Conservation (phyloP, 1,140 invertebrate genomes). For the Plodia interpunctella region DNA sequence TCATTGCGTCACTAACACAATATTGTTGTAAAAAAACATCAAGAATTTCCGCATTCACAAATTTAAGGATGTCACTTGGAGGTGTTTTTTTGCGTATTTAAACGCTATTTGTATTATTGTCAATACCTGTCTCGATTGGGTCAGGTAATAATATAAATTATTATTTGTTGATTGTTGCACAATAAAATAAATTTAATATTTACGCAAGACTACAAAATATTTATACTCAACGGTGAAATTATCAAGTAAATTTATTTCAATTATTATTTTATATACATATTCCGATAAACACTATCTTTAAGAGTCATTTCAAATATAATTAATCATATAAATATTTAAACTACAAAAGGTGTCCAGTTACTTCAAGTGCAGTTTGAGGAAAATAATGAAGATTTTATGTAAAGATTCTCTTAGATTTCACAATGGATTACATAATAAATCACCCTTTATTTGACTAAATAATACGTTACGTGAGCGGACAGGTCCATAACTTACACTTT, state of each 20-base stretch:
- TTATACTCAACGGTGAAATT: too few species aligned
- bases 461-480: background rate
- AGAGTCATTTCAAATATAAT: background rate
- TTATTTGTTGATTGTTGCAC: too few species aligned
- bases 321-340: background rate
- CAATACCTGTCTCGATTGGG: background rate
- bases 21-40: slow-evolving; percentile 24
- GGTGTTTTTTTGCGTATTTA: background rate
- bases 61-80: slow-evolving; percentile 22
- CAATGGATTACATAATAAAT: background rate
- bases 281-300: too few species aligned
- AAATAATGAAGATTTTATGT: background rate
- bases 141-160: background rate
- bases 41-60: slow-evolving; percentile 28
- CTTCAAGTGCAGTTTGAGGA: background rate
- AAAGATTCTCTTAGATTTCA: background rate
- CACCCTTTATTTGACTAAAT: slow-evolving; percentile 5
- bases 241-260: too few species aligned
- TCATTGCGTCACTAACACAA: slow-evolving; percentile 30
- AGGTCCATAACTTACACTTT: slow-evolving; percentile 6
- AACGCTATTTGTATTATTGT: background rate
- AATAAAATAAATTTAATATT: too few species aligned
- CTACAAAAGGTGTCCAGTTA: background rate
- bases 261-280: too few species aligned
- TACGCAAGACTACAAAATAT: too few species aligned